phyloP scores from a whole-genome alignment of 2,797 vertebrate species.

The Macrochelys suwanniensis region DNA sequence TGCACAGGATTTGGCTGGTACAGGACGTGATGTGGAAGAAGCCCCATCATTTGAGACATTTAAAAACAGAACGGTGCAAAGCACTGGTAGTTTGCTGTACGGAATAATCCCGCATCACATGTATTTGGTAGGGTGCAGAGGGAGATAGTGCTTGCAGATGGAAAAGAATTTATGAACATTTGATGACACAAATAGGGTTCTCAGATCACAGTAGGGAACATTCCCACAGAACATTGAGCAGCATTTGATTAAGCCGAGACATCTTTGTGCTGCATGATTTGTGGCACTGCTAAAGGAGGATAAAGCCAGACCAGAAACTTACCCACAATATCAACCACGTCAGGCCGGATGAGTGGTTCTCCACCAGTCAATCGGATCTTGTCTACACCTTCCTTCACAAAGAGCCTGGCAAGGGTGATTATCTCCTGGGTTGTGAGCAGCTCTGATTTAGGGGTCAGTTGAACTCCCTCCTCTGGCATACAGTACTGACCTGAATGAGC shows the following conservation, averaged over 20 bases:
- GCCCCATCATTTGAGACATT: neutral
- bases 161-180: neutral
- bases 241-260: neutral
- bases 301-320: slow-evolving; percentile 27
- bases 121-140: neutral
- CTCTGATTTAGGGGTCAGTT: slow-evolving; percentile 90
- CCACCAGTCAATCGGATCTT: slow-evolving; percentile 98
- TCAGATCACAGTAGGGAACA: neutral
- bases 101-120: neutral
- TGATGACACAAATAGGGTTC: neutral
- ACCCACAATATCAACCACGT: slow-evolving; percentile 94
- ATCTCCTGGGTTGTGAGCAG: slow-evolving; percentile 91
- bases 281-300: neutral
- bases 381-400: slow-evolving; percentile 92
- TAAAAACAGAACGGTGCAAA: neutral
- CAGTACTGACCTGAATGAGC: slow-evolving; percentile 93
- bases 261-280: neutral
- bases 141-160: too few species aligned
- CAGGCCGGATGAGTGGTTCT: slow-evolving; percentile 95
- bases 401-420: slow-evolving; percentile 90
- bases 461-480: slow-evolving; percentile 97
- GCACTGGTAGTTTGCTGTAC: neutral
- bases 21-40: fast-evolving
- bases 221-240: neutral
- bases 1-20: neutral